These are phyloP conservation scores for Larimichthys polyactis DNA, from an alignment of 2,113 vertebrate species.

Conservation along the genomic window DNA sequence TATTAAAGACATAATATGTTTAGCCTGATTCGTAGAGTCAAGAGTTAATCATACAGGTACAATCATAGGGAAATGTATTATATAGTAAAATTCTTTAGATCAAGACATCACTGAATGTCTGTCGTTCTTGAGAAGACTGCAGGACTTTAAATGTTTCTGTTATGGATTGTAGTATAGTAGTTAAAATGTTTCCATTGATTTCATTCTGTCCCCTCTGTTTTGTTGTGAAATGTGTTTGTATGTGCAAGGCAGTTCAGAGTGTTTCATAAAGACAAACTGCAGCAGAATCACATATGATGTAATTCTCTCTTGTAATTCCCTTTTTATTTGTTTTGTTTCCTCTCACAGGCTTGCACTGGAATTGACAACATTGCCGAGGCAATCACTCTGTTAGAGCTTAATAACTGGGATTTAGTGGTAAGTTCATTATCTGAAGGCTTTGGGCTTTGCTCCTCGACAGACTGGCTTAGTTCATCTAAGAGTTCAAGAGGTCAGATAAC, in stretches of 20 bases:
- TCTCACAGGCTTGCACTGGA: constrained; percentile 95
- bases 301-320: constrained; percentile 36
- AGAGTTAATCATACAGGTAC: no score
- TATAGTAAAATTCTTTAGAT: not conserved
- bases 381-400: constrained; percentile 98
- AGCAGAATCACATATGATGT: not conserved
- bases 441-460: constrained; percentile 41
- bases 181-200: not conserved
- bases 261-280: not conserved
- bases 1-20: not conserved
- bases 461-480: constrained; percentile 13
- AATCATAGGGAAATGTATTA: not conserved
- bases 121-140: not conserved
- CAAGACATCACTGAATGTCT: not conserved
- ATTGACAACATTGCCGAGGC: constrained; percentile 99
- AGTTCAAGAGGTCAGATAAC: constrained; percentile 39
- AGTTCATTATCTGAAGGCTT: constrained; percentile 80
- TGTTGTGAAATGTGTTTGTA: constrained; percentile 1
- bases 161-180: not conserved
- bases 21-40: not conserved
- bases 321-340: constrained; percentile 19
- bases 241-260: not conserved
- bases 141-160: not conserved
- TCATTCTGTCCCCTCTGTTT: not conserved
- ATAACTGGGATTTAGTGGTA: constrained; percentile 99